phyloP scores from a whole-genome alignment of 2,888 invertebrate genomes.

The Caenorhabditis imperialis region DNA sequence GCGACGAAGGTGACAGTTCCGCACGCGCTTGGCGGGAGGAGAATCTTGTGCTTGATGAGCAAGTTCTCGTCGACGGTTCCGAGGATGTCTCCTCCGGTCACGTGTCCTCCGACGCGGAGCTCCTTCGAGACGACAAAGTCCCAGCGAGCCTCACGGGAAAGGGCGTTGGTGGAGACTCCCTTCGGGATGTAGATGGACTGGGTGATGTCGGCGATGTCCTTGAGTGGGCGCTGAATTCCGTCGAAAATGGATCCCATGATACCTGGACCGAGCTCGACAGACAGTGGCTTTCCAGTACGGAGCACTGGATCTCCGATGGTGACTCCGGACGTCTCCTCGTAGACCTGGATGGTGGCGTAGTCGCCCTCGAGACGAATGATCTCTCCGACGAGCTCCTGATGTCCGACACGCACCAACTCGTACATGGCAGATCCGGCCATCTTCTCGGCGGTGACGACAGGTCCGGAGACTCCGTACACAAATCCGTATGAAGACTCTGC shows the following conservation, averaged over 20 bases:
- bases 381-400: conserved; percentile 97
- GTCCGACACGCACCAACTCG: conserved; percentile 98
- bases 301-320: conserved; percentile 99
- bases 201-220: conserved; percentile 92
- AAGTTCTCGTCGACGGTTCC: conserved; percentile 97
- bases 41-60: conserved; percentile 95
- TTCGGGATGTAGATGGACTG: conserved; percentile 99
- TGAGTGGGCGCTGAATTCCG: conserved; percentile 98
- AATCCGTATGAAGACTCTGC: conserved; percentile 83
- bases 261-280: conserved; percentile 98
- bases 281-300: conserved; percentile 97
- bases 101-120: conserved; percentile 90
- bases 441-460: conserved; percentile 98
- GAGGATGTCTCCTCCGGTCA: conserved; percentile 95
- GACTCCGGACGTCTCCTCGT: conserved; percentile 87
- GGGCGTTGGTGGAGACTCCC: conserved; percentile 91
- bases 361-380: conserved; percentile 99
- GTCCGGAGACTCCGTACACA: conserved; percentile 97
- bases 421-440: conserved; percentile 98
- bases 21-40: conserved; percentile 93
- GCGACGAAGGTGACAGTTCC: conserved; percentile 97
- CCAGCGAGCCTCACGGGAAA: conserved; percentile 89
- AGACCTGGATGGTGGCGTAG: conserved; percentile 98
- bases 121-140: conserved; percentile 87
- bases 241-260: conserved; percentile 99